These are phyloP conservation scores for Scyliorhinus canicula DNA, from an alignment of 2,797 vertebrate species.

Conservation along the genomic window DNA sequence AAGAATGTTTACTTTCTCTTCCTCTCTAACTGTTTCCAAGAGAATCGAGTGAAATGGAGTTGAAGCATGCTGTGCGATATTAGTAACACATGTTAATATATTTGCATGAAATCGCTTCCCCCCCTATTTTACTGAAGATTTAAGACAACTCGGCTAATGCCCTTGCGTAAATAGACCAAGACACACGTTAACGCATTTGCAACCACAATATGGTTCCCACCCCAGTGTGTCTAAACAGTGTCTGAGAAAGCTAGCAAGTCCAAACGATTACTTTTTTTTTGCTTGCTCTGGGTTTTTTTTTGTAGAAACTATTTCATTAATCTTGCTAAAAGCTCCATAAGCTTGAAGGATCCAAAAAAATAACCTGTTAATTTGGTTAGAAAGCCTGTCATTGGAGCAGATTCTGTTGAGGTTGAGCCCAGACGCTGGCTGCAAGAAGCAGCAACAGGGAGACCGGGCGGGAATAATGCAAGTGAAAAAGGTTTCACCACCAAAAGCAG, in stretches of 20 bases:
- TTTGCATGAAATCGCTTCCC: background rate
- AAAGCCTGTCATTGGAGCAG: background rate
- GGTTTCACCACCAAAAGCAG: background rate
- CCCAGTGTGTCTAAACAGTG: background rate
- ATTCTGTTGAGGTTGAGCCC: background rate
- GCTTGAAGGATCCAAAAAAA: background rate
- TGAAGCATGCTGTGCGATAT: background rate
- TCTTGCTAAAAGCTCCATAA: background rate
- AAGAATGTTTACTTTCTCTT: slow-evolving; percentile 2
- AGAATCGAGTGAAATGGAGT: background rate
- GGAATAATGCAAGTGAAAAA: background rate
- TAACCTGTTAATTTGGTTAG: background rate
- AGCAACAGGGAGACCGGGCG: background rate
- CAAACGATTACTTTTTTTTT: background rate
- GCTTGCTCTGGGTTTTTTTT: background rate
- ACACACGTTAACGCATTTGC: background rate
- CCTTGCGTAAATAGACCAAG: background rate
- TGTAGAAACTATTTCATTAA: background rate
- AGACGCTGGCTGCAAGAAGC: background rate
- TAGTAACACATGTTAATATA: background rate
- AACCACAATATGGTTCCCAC: background rate
- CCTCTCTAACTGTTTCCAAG: background rate
- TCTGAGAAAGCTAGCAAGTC: background rate
- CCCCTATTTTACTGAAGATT: background rate
- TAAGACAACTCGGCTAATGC: background rate